Percentiles rank a stretch among this genome's conserved stretches.
These are phyloP conservation scores for Euproctis similis DNA, from an alignment of 2,888 invertebrate species.

Conservation along the genomic window DNA sequence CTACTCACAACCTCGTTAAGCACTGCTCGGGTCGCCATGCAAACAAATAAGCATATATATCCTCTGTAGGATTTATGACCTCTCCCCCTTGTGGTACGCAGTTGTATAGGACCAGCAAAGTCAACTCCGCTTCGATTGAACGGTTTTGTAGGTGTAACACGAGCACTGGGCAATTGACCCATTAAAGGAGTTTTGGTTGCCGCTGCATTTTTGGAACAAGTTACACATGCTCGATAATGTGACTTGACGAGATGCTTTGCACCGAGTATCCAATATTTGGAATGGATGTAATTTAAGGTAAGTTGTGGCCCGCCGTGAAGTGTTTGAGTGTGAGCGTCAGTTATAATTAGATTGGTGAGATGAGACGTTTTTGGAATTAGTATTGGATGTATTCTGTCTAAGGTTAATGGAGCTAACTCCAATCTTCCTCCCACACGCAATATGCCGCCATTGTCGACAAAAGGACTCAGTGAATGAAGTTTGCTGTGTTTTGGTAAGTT, in stretches of 20 bases:
- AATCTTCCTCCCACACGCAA: background rate
- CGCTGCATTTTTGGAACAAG: background rate
- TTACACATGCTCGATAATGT: background rate
- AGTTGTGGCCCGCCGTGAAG: slow-evolving; percentile 6
- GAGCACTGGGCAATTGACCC: background rate
- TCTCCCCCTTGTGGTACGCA: background rate
- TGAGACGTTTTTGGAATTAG: background rate
- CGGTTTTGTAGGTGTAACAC: background rate
- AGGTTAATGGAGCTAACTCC: background rate
- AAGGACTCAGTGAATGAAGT: background rate
- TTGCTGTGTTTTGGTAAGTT: too few relatives aligned
- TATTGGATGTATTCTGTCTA: background rate
- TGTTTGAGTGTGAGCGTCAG: slow-evolving; percentile 2
- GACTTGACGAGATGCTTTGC: background rate
- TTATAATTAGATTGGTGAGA: background rate
- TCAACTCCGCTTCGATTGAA: slow-evolving; percentile 1
- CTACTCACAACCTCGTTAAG: slow-evolving; percentile 2
- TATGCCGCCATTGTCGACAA: background rate
- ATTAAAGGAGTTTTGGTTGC: background rate
- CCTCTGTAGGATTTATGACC: slow-evolving; percentile 1
- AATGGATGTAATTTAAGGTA: slow-evolving; percentile 1
- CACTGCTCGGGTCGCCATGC: slow-evolving; percentile 2
- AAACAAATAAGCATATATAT: slow-evolving; percentile 1
- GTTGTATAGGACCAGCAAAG: slow-evolving; percentile 2
- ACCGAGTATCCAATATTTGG: slow-evolving; percentile 3